These are phyloP conservation scores for Drosophila erecta DNA, from an alignment of 1,140 invertebrate genomes.

Conservation along the genomic window DNA sequence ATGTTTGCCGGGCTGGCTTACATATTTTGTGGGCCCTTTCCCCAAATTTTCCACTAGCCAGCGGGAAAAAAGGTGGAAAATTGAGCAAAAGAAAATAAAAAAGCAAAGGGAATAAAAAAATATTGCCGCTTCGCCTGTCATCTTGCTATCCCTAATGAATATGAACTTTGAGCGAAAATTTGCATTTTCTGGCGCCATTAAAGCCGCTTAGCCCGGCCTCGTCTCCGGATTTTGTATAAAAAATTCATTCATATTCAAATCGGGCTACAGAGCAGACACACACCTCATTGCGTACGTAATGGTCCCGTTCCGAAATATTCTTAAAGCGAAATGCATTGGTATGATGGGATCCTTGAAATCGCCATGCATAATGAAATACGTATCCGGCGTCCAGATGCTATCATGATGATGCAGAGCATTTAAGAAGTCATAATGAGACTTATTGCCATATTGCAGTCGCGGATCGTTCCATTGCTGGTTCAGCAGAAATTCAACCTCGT, in stretches of 20 bases:
- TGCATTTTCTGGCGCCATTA: slow-evolving; percentile 59
- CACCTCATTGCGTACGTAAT: slow-evolving; percentile 96
- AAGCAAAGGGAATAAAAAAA: slow-evolving; percentile 41
- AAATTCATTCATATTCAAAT: slow-evolving; percentile 72
- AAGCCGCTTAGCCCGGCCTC: slow-evolving; percentile 50
- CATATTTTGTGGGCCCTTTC: slow-evolving; percentile 40
- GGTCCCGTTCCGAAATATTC: slow-evolving; percentile 95
- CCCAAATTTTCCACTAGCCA: slow-evolving; percentile 39
- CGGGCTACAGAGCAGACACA: slow-evolving; percentile 50
- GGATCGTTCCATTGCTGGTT: slow-evolving; percentile 97
- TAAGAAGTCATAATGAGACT: slow-evolving; percentile 92
- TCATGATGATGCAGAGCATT: slow-evolving; percentile 96
- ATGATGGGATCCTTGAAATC: slow-evolving; percentile 96
- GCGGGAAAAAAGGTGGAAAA: slow-evolving; percentile 16
- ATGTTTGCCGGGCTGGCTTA: slow-evolving; percentile 59
- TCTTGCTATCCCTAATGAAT: slow-evolving; percentile 52
- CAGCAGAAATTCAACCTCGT: slow-evolving; percentile 96
- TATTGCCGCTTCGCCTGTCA: slow-evolving; percentile 43
- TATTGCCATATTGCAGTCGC: slow-evolving; percentile 92
- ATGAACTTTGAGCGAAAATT: slow-evolving; percentile 56
- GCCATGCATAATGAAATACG: slow-evolving; percentile 97
- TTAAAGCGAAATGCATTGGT: slow-evolving; percentile 94
- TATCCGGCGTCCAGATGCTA: slow-evolving; percentile 96
- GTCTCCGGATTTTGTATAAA: slow-evolving; percentile 41
- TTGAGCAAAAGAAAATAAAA: slow-evolving; percentile 26